phyloP scores from a whole-genome alignment of 2,888 invertebrate species.

The Notodonta dromedarius region DNA sequence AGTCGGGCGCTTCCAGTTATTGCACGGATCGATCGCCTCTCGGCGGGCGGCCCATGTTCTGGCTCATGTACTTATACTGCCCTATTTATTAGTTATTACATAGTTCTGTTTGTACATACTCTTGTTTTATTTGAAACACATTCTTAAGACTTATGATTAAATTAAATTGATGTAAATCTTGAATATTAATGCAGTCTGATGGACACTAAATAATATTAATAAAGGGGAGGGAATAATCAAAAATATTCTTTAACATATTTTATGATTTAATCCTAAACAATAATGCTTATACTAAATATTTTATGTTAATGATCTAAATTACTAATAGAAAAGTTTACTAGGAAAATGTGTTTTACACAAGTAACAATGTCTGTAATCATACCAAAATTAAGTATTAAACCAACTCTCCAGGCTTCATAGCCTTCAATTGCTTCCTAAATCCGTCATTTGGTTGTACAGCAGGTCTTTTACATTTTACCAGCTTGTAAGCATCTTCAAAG shows the following conservation, averaged over 20 bases:
- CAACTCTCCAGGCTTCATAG: conserved; percentile 47
- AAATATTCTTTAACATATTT: too few relatives aligned
- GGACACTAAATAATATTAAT: too few relatives aligned
- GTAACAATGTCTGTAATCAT: not conserved
- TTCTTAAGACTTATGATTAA: not conserved
- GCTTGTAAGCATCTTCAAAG: conserved; percentile 86
- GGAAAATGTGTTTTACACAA: not conserved
- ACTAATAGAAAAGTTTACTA: too few relatives aligned
- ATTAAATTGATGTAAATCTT: too few relatives aligned
- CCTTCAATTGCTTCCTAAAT: conserved; percentile 88
- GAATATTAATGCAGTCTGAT: too few relatives aligned
- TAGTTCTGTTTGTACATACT: conserved; percentile 59
- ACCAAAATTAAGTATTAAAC: conserved; percentile 22
- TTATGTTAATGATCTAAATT: not conserved
- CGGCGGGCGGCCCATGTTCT: conserved; percentile 28
- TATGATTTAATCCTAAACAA: too few relatives aligned
- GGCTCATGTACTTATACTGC: conserved; percentile 70
- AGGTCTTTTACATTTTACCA: conserved; percentile 87
- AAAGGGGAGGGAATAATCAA: too few relatives aligned
- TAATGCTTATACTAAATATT: too few relatives aligned
- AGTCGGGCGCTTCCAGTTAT: conserved; percentile 44
- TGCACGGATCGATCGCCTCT: conserved; percentile 12
- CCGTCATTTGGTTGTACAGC: conserved; percentile 92
- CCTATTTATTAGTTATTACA: conserved; percentile 70
- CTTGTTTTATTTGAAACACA: conserved; percentile 41